Conservation (phyloP, 1,140 invertebrate species). For the Drosophila bifasciata region DNA sequence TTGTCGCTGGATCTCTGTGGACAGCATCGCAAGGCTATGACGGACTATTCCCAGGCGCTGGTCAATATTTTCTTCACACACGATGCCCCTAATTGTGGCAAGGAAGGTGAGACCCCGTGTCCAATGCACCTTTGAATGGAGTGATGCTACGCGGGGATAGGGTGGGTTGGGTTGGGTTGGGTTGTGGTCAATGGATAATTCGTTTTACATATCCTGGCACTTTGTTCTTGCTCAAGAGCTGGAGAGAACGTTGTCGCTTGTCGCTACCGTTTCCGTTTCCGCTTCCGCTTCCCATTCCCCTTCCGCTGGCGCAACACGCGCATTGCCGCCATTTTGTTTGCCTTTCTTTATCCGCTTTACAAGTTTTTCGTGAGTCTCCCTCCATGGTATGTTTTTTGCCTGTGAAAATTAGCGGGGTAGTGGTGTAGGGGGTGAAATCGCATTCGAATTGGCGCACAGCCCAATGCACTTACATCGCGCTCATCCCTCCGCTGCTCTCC, state of each 20-base stretch:
- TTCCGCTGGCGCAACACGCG: constrained; percentile 67
- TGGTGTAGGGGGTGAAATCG: constrained; percentile 65
- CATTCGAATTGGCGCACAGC: constrained; percentile 82
- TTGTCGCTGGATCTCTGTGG: constrained; percentile 71
- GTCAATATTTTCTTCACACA: constrained; percentile 82
- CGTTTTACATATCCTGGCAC: constrained; percentile 51
- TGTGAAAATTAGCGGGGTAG: too few species aligned
- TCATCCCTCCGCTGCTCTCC: constrained; percentile 30
- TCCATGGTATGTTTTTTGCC: constrained; percentile 22
- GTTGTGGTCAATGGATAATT: constrained; percentile 53
- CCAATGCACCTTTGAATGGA: neutral
- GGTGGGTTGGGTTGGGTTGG: too few species aligned
- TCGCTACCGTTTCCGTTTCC: constrained; percentile 59
- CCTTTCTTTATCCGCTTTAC: constrained; percentile 33
- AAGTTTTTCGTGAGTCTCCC: constrained; percentile 1
- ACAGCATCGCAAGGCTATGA: constrained; percentile 61
- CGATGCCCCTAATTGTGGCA: constrained; percentile 64
- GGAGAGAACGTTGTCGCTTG: constrained; percentile 58
- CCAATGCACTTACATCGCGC: constrained; percentile 73
- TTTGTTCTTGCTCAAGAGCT: constrained; percentile 16
- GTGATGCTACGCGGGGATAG: neutral
- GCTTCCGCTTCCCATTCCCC: constrained; percentile 49
- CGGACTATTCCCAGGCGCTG: constrained; percentile 78
- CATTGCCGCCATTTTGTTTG: constrained; percentile 67
- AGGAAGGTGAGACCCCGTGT: constrained; percentile 62